Percentiles rank a stretch among this genome's conserved stretches.
phyloP scores from a whole-genome alignment of 2,113 vertebrate genomes.

The Rhombomys opimus region DNA sequence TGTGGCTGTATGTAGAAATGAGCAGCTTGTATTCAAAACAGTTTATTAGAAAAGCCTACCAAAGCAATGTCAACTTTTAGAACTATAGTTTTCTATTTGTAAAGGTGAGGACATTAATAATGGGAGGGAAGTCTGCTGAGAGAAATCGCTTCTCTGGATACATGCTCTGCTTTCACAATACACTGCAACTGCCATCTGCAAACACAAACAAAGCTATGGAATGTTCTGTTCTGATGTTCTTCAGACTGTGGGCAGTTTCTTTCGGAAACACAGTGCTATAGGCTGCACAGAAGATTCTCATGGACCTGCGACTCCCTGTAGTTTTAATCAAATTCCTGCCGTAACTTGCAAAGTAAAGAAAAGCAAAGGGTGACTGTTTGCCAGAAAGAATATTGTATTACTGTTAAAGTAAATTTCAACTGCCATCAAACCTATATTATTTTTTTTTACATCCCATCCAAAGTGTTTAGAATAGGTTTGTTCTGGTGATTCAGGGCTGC shows the following conservation, averaged over 20 bases:
- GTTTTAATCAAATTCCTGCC: background rate
- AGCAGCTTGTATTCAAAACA: background rate
- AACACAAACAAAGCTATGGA: background rate
- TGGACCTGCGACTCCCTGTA: background rate
- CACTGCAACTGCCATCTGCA: background rate
- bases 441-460: background rate
- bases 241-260: background rate
- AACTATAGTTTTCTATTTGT: background rate
- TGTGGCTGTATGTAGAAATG: background rate
- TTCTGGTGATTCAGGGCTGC: too few species aligned
- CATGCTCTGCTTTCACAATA: background rate
- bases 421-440: background rate
- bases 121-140: background rate
- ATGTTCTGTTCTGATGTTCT: background rate
- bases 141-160: background rate
- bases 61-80: background rate
- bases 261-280: background rate
- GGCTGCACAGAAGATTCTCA: background rate
- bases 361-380: background rate
- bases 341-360: constrained; percentile 21
- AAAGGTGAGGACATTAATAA: background rate
- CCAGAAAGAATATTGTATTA: background rate
- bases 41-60: background rate
- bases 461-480: background rate
- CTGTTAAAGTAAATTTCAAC: background rate